Evolutionary conservation across 2,888 invertebrate species (phyloP), one percentile per base, ranked within the genome.

Genomic region (Andrena camellia): DNA sequence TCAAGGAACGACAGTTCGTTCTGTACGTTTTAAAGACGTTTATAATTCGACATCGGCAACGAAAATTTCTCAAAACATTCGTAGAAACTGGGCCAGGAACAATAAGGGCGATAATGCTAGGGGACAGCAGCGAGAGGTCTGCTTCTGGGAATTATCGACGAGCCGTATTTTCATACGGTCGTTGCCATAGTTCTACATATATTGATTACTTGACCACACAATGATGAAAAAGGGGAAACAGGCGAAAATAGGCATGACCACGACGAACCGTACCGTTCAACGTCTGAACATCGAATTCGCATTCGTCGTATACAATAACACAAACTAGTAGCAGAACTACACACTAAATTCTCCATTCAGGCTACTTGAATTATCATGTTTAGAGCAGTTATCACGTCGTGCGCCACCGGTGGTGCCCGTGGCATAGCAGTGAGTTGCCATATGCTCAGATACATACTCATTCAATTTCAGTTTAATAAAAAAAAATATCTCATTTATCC

Each of bases 71-170:
- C 17, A 29, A 26, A 70, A 31, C 20, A 29, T 62, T 62, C 2
- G 8, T 29, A 20, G 17, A 54, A 80, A 79, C n/a, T 67, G 4
- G 67, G 60, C 2, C 72, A 54, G 20, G 13, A 31, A 60, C 31
- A 31, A 73, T 29, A 67, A 10, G 17, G 20, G 57, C 67, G 42
- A 77, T 69, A 63, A 68, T 50, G 10, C 26, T 33, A 35, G 26
- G 17, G 50, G n/a, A 20, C 23, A 50, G 50, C 5, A 69, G 23
- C 29, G 50, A 68, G 42, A 31, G 17, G 29, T 64, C 57, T 35
- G n/a, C 69, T 63, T 66, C 17, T 54, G 29, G 57, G 50, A 84
- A 80, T 67, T 68, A 74, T 78, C 71, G 67, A 81, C 62, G 62
- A 64, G 50, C 66, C 52, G 68, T 68, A 63, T 78, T 74, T 62